Evolutionary conservation across 2,888 invertebrate genomes (phyloP).

Genomic region (Caenorhabditis zanzibari): DNA sequence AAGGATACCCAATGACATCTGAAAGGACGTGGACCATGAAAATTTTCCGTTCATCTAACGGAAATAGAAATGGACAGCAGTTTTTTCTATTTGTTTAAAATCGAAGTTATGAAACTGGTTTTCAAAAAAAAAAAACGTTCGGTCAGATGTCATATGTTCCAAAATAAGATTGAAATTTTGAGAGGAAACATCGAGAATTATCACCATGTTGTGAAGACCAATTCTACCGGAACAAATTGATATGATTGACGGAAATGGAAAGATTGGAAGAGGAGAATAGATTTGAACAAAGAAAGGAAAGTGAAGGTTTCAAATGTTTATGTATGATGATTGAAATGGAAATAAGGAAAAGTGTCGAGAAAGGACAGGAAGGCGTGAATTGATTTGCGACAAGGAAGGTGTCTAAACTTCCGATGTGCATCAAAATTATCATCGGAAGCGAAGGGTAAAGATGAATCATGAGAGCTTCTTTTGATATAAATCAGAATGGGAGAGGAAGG

Average conservation of each 20-base stretch:
- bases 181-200: too few species aligned
- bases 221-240: conserved; percentile 61
- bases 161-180: too few species aligned
- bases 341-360: neutral
- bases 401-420: conserved; percentile 49
- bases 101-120: too few species aligned
- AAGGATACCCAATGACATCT: conserved; percentile 28
- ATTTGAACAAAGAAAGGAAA: conserved; percentile 45
- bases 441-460: conserved; percentile 19
- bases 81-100: neutral
- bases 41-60: conserved; percentile 26
- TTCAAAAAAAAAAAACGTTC: neutral
- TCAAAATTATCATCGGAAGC: conserved; percentile 39
- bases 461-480: neutral
- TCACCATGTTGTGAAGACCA: conserved; percentile 50
- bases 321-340: conserved; percentile 30
- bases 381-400: conserved; percentile 9
- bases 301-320: conserved; percentile 35
- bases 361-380: conserved; percentile 12
- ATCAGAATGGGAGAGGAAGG: neutral
- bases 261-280: conserved; percentile 6
- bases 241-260: conserved; percentile 50
- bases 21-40: conserved; percentile 33
- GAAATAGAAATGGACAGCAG: conserved; percentile 7
- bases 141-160: neutral